These are phyloP conservation scores for Cheilosia scutellata DNA, from an alignment of 2,888 invertebrate genomes.

Conservation along the genomic window DNA sequence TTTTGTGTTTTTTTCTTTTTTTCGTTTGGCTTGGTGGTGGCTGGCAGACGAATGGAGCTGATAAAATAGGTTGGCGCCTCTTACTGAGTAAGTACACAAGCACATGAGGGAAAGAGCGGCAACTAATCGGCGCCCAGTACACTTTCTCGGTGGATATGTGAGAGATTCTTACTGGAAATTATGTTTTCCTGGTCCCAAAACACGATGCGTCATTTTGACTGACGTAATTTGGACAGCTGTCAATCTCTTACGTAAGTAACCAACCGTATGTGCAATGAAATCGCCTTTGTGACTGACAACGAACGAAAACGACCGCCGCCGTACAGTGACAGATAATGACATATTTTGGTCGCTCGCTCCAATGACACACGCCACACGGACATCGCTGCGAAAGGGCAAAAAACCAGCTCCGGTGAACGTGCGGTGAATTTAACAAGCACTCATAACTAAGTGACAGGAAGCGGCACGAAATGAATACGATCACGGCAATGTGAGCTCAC, in stretches of 20 bases:
- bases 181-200: slow-evolving; percentile 84
- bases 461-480: slow-evolving; percentile 1
- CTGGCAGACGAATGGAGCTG: slow-evolving; percentile 37
- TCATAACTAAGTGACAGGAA: slow-evolving; percentile 76
- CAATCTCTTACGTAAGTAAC: slow-evolving; percentile 78
- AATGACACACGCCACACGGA: background rate
- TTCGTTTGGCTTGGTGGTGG: background rate
- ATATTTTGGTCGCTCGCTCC: slow-evolving; percentile 29
- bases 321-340: slow-evolving; percentile 25
- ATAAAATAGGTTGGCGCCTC: slow-evolving; percentile 62
- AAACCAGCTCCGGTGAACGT: slow-evolving; percentile 77
- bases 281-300: slow-evolving; percentile 3
- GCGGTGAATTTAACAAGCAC: slow-evolving; percentile 83
- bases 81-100: slow-evolving; percentile 32
- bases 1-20: slow-evolving; percentile 11
- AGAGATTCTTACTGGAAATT: slow-evolving; percentile 78
- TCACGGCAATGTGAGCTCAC: background rate
- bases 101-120: slow-evolving; percentile 56
- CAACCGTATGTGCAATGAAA: slow-evolving; percentile 26
- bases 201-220: slow-evolving; percentile 85
- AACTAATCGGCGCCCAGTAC: slow-evolving; percentile 66
- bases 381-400: slow-evolving; percentile 62
- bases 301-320: background rate
- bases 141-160: slow-evolving; percentile 31
- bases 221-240: slow-evolving; percentile 84